A percentile compares a stretch with the other conserved stretches of the same genome.
Evolutionary conservation across 2,113 vertebrate species (phyloP).

Genomic region (Elachura formosa): DNA sequence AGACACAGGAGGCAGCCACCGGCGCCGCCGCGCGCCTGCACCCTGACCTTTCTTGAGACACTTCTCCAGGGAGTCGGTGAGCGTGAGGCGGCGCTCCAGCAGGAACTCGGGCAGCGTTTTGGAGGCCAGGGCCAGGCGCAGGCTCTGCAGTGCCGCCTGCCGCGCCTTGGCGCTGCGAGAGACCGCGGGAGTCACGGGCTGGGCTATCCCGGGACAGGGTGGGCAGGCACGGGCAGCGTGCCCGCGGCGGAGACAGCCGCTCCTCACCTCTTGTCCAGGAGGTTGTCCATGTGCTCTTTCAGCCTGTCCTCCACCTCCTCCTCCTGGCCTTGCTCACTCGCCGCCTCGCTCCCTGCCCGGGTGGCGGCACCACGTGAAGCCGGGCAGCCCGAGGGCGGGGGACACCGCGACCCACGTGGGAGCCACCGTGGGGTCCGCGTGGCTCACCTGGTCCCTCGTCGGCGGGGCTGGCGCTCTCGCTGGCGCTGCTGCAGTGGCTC

Average conservation of each 20-base stretch:
- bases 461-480: slow-evolving; percentile 78
- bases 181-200: neutral
- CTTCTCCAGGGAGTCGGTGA: slow-evolving; percentile 87
- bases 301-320: slow-evolving; percentile 89
- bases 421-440: neutral
- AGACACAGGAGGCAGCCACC: neutral
- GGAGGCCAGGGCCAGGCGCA: slow-evolving; percentile 83
- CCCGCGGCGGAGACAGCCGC: neutral
- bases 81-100: slow-evolving; percentile 80
- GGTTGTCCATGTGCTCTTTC: slow-evolving; percentile 86
- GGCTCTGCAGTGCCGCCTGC: slow-evolving; percentile 79
- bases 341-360: slow-evolving; percentile 76
- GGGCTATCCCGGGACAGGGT: neutral
- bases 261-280: slow-evolving; percentile 89
- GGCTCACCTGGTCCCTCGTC: slow-evolving; percentile 83
- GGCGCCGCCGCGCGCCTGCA: accelerated
- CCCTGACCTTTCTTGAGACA: slow-evolving; percentile 88
- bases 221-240: neutral
- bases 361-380: neutral
- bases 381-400: neutral
- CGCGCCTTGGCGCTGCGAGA: slow-evolving; percentile 80
- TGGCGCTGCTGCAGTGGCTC: slow-evolving; percentile 88
- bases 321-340: slow-evolving; percentile 82
- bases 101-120: slow-evolving; percentile 83
- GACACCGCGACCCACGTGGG: neutral